These are phyloP conservation scores for Drosophila birchii DNA, from an alignment of 2,888 invertebrate genomes.

Conservation along the genomic window DNA sequence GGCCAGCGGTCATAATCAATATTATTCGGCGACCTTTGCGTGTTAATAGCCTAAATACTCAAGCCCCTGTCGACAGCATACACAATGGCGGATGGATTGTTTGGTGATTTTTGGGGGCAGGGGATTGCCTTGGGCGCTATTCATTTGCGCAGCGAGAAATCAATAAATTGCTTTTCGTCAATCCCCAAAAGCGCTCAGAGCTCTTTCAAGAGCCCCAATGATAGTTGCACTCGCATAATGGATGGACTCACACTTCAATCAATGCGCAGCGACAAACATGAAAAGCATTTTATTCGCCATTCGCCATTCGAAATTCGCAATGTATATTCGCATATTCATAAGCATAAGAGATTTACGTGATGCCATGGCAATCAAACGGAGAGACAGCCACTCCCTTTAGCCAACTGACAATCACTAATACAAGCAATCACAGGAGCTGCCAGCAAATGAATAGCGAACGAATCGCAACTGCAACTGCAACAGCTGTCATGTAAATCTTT, in stretches of 20 bases:
- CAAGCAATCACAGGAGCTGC: slow-evolving; percentile 65
- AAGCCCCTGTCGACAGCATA: slow-evolving; percentile 27
- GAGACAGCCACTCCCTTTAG: slow-evolving; percentile 30
- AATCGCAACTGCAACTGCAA: slow-evolving; percentile 61
- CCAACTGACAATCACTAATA: slow-evolving; percentile 61
- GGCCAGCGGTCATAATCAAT: slow-evolving; percentile 70
- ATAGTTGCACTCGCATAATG: slow-evolving; percentile 23
- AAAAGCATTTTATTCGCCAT: slow-evolving; percentile 50
- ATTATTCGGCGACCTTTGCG: slow-evolving; percentile 72
- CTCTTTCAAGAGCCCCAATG: slow-evolving; percentile 1
- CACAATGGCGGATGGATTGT: slow-evolving; percentile 21
- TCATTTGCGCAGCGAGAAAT: slow-evolving; percentile 58
- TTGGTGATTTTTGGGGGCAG: slow-evolving; percentile 24
- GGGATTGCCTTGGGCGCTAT: slow-evolving; percentile 25
- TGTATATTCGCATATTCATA: slow-evolving; percentile 67
- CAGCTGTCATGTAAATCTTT: slow-evolving; percentile 64
- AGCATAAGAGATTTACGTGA: slow-evolving; percentile 66
- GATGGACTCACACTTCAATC: slow-evolving; percentile 56
- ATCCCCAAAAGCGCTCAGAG: slow-evolving; percentile 34
- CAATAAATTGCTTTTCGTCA: slow-evolving; percentile 62
- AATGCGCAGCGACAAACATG: slow-evolving; percentile 63
- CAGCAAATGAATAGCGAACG: slow-evolving; percentile 69
- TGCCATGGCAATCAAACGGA: slow-evolving; percentile 62
- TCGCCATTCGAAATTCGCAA: slow-evolving; percentile 19
- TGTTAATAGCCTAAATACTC: slow-evolving; percentile 59